Evolutionary conservation across 2,888 invertebrate species (phyloP).

Genomic region (Vesta saturnalis): DNA sequence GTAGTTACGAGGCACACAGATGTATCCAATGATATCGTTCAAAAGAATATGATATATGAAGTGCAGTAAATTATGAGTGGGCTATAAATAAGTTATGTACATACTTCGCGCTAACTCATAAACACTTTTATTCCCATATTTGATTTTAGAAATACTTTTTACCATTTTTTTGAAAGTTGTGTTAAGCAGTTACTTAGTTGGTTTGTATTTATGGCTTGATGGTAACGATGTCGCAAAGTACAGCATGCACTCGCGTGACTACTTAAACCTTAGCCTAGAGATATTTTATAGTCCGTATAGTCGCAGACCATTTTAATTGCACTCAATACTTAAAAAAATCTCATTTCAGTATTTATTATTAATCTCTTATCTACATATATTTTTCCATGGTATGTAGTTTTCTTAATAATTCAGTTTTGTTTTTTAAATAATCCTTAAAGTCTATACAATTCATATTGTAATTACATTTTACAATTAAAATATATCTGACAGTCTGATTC

Average conservation of each 20-base stretch:
- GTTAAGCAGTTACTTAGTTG: not conserved
- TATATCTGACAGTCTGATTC: no score
- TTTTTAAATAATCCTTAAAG: no score
- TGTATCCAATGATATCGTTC: slow-evolving; percentile 47
- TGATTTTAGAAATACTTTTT: slow-evolving; percentile 21
- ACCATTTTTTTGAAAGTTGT: slow-evolving; percentile 10
- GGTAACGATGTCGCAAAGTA: slow-evolving; percentile 42
- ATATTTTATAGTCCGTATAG: slow-evolving; percentile 43
- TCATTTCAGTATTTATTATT: no score
- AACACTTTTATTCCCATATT: not conserved
- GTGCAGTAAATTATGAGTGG: slow-evolving; percentile 52
- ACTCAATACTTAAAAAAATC: slow-evolving; percentile 41
- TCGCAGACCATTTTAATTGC: slow-evolving; percentile 45
- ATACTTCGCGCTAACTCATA: not conserved
- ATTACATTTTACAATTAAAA: no score
- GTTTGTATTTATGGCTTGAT: slow-evolving; percentile 31
- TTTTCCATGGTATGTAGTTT: no score
- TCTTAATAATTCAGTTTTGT: no score
- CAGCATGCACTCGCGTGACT: slow-evolving; percentile 44
- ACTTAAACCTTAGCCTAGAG: slow-evolving; percentile 43
- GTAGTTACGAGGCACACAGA: slow-evolving; percentile 22
- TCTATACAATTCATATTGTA: no score
- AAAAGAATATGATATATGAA: slow-evolving; percentile 51
- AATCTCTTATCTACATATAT: no score
- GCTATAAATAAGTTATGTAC: slow-evolving; percentile 42